Base-by-base conservation (phyloP, 2,113 vertebrate species). In the Platichthys stellatus region DNA sequence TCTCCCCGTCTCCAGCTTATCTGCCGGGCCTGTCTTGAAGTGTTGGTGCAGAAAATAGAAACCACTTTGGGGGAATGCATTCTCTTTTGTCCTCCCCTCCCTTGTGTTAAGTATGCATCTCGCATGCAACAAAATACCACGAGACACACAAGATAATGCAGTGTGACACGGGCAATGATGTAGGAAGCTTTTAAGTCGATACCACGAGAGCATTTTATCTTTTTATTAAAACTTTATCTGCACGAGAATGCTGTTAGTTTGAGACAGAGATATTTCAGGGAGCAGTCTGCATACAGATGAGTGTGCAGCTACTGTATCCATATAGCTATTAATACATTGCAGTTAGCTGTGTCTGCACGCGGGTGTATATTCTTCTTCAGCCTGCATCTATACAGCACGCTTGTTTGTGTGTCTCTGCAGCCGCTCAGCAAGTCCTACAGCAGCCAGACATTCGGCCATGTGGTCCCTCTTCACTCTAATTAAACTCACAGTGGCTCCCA, bases 401-500 rank as follows among this genome's bases (percentile, higher is more conserved):
- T 65, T 80, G 67, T 83, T 81, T 67, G 71, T n/a, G 38, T 71
- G 47, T 60, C 20, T 73, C 58, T 74, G 66, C 76, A 70, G 64
- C 76, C 69, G 83, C 85, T 83, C 74, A 78, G 40, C 63, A 23
- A 26, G 77, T 58, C 75, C 69, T 69, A 54, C 67, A 64, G 51
- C 79, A 91, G 67, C 49, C 74, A 82, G 78, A 67, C 85, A 86
- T 65, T 66, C 76, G 84, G 63, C 83, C 88, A 84, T 86, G 88
- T 84, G 84, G 84, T 83, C 76, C 56, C 76, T 76, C 82, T 88
- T 85, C 78, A 81, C 68, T 88, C 90, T 91, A 83, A 92, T 93
- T 90, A 91, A 90, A 86, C 84, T 84, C 88, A 73, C 85, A 66
- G 75, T 88, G 89, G 85, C 83, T 89, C 81, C 87, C 75, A 82